Evolutionary conservation across 2,888 invertebrate genomes (phyloP), one percentile per base, ranked within the genome.

Genomic region (Drosophila leonis): DNA sequence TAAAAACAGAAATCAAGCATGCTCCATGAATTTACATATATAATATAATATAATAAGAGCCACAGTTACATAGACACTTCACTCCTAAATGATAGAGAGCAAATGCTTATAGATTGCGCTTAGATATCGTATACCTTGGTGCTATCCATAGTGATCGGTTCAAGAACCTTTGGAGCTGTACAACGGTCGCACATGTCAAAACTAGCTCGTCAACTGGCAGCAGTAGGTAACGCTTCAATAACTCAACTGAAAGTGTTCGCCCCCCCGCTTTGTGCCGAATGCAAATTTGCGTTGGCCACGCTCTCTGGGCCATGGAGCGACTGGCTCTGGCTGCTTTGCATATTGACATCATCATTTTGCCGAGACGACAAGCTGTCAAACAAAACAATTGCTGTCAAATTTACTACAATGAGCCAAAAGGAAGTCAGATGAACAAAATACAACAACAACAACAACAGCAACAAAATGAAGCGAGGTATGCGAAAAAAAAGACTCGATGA

Each of bases 341-440:
- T 87, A 87, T 87, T 87, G 86, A 86, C 88, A 87, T 83, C 88
- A 86, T 86, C 83, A 85, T 85, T 82, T 83, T 83, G 71, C 68
- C 63, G 74, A 80, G 80, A 87, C 87, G 88, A 87, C 82, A 85
- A 87, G 87, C 87, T 85, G 84, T 85, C 84, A 85, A 85, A 85
- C 88, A 84, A 84, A 87, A 88, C 88, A 87, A 87, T 87, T 86
- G 86, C 88, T 88, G 86, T 87, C 86, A 87, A 87, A 88, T 87
- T 87, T 86, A 82, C 80, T 73, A 88, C 88, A 85, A 85, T 75
- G 83, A 70, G 74, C 65, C 24, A 65, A 72, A 49, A 60, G 59
- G 62, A 77, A 77, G 62, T 65, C 31, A 51, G 62, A 44, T 46
- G 57, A 64, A 64, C 29, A 41, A 27, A 51, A 62, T 42, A 27